phyloP scores from a whole-genome alignment of 2,797 vertebrate species.

The Tinamus major region DNA sequence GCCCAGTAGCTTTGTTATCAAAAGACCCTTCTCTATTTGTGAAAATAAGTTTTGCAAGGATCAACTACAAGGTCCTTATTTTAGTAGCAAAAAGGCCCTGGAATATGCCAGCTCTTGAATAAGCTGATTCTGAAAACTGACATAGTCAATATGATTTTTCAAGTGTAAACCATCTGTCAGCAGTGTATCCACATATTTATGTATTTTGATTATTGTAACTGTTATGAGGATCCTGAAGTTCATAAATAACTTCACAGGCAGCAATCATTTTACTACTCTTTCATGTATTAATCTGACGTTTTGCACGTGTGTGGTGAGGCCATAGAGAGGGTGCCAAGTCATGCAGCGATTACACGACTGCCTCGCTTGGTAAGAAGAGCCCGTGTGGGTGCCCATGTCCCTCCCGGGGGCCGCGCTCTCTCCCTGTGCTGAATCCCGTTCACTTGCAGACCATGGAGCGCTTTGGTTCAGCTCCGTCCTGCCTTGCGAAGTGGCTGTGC shows the following conservation, averaged over 20 bases:
- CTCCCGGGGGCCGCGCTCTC: not conserved
- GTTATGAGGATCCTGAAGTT: not conserved
- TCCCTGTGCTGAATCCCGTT: not conserved
- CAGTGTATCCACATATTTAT: slow-evolving; percentile 54
- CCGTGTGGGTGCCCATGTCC: not conserved
- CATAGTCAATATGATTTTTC: slow-evolving; percentile 63
- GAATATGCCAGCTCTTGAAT: slow-evolving; percentile 53
- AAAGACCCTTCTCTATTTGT: slow-evolving; percentile 53
- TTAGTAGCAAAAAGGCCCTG: slow-evolving; percentile 53
- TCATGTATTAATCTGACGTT: not conserved
- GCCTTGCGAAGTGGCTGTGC: slow-evolving; percentile 24
- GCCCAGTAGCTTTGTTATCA: slow-evolving; percentile 52
- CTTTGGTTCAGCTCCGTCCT: slow-evolving; percentile 3
- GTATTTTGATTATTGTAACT: slow-evolving; percentile 60
- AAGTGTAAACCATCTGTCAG: slow-evolving; percentile 61
- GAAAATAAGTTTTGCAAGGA: slow-evolving; percentile 55
- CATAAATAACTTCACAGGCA: slow-evolving; percentile 46
- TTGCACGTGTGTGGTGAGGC: not conserved
- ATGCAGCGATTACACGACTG: not conserved
- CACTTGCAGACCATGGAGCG: not conserved
- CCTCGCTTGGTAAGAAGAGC: not conserved
- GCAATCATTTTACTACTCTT: slow-evolving; percentile 33
- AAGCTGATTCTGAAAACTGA: slow-evolving; percentile 58
- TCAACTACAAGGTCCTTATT: slow-evolving; percentile 65
- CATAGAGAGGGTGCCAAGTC: not conserved